A percentile compares a stretch with the other conserved stretches of the same genome.
These are phyloP conservation scores for Trilocha varians DNA, from an alignment of 2,888 invertebrate species.

Conservation along the genomic window DNA sequence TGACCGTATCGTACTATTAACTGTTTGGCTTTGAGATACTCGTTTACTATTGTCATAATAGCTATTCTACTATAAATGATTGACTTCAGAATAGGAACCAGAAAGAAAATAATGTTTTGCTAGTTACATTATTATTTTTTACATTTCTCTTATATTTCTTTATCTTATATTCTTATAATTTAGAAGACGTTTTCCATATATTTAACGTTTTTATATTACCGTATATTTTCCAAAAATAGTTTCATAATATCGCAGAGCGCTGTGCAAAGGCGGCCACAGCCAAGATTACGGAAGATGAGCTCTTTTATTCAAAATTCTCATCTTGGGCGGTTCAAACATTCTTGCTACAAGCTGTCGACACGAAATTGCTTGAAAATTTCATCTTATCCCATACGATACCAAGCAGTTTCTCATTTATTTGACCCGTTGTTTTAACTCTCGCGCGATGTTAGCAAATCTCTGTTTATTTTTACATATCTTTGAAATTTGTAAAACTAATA, in stretches of 20 bases:
- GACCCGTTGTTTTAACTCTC: background rate
- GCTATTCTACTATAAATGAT: no score
- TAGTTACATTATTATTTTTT: no score
- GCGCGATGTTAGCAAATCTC: no score
- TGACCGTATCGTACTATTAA: conserved; percentile 6
- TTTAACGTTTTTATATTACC: no score
- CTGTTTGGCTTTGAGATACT: background rate
- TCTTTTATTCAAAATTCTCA: conserved; percentile 26
- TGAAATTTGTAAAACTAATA: no score
- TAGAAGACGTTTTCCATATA: no score
- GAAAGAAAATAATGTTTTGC: no score
- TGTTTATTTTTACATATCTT: no score
- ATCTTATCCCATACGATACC: conserved; percentile 22
- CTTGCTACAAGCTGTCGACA: conserved; percentile 23
- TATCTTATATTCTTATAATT: no score
- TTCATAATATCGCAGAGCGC: background rate
- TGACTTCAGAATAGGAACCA: no score
- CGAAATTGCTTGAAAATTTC: conserved; percentile 32
- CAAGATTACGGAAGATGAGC: conserved; percentile 21
- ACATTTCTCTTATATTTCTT: no score
- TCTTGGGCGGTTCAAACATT: conserved; percentile 21
- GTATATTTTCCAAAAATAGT: no score
- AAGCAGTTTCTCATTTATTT: conserved; percentile 4
- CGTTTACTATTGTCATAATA: background rate
- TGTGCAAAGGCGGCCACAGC: background rate